Evolutionary conservation across 2,888 invertebrate species (phyloP).

Genomic region (Trachelus iudaicus): DNA sequence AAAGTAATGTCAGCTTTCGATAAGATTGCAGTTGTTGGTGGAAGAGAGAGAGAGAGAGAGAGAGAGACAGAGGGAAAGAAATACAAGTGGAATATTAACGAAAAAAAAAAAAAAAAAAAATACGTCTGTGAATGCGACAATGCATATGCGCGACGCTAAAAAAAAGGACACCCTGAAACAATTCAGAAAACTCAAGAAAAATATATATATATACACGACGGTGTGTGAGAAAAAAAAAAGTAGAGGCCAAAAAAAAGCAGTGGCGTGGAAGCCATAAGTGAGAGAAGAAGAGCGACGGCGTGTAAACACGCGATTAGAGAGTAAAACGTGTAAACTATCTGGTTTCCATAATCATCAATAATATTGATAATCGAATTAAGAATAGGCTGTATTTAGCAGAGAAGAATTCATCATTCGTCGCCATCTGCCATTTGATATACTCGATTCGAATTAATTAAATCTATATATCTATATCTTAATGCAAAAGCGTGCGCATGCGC

Average conservation of each 20-base stretch:
- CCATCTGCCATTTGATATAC: too few species aligned
- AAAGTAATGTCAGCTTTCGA: neutral
- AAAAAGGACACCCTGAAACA: neutral
- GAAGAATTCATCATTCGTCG: too few species aligned
- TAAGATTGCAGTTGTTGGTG: neutral
- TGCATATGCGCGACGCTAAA: neutral
- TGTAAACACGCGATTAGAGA: too few species aligned
- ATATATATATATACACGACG: neutral
- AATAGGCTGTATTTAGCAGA: too few species aligned
- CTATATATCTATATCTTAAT: neutral
- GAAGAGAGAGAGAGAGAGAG: slow-evolving; percentile 1
- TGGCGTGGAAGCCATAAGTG: too few species aligned
- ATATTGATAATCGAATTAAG: neutral
- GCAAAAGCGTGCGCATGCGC: neutral
- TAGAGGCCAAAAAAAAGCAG: too few species aligned
- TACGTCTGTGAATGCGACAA: neutral
- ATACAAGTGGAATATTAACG: slow-evolving; percentile 9
- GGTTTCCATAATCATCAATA: neutral
- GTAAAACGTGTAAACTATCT: neutral
- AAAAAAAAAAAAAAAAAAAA: neutral
- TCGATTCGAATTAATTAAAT: neutral
- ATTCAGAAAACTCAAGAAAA: neutral
- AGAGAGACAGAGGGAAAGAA: slow-evolving; percentile 5
- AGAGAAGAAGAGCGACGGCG: too few species aligned
- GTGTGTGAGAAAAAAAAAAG: too few species aligned